phyloP scores from a whole-genome alignment of 2,888 invertebrate genomes.

The Phyllotreta cruciferae region DNA sequence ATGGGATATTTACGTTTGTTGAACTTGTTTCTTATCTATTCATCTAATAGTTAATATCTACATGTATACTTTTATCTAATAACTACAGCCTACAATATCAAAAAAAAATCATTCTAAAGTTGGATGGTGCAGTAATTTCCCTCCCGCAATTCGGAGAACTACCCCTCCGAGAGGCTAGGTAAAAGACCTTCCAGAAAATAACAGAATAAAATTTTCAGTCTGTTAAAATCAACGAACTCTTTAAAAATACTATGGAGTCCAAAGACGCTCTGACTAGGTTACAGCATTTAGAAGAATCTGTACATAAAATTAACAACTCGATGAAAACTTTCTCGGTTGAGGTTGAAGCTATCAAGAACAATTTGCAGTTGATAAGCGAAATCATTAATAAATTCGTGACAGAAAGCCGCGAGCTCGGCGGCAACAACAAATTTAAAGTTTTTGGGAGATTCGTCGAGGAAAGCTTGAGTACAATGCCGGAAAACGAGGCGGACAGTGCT shows the following conservation, averaged over 20 bases:
- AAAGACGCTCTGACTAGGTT: conserved; percentile 8
- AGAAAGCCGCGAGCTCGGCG: conserved; percentile 23
- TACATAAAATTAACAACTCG: conserved; percentile 23
- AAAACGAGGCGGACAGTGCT: conserved; percentile 38
- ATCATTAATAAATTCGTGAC: conserved; percentile 38
- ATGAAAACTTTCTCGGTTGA: conserved; percentile 30
- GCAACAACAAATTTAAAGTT: conserved; percentile 35
- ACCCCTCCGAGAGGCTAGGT: no score
- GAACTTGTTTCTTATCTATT: no score
- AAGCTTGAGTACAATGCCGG: conserved; percentile 37
- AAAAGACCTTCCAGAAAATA: no score
- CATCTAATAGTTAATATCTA: no score
- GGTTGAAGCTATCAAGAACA: conserved; percentile 34
- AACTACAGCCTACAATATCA: no score
- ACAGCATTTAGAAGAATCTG: conserved; percentile 29
- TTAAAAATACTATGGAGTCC: conserved; percentile 18
- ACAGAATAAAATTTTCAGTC: no score
- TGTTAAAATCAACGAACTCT: background rate
- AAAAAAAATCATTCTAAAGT: no score
- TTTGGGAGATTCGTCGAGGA: conserved; percentile 43
- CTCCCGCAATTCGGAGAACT: no score
- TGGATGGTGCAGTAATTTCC: no score
- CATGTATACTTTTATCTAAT: no score
- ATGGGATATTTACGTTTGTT: no score
- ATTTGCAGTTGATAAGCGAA: conserved; percentile 40